Percentiles rank a stretch among this genome's conserved stretches.
Evolutionary conservation across 2,113 vertebrate species (phyloP).

Genomic region (Syngnathoides biaculeatus): DNA sequence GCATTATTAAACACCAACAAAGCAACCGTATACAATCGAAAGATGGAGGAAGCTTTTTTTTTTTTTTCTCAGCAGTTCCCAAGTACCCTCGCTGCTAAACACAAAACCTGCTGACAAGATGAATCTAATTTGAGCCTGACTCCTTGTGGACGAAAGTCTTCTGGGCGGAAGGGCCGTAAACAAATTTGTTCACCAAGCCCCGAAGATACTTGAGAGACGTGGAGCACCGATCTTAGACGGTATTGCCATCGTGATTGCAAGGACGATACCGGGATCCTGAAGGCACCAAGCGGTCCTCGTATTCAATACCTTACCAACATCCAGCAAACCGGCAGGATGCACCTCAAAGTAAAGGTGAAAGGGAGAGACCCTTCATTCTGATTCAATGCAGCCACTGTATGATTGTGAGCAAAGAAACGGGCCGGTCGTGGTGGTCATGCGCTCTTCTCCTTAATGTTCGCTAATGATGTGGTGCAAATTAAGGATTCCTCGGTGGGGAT

Average conservation of each 20-base stretch:
- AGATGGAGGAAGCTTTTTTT: not conserved
- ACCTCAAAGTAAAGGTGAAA: too few relatives aligned
- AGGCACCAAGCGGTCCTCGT: not conserved
- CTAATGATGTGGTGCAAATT: constrained; percentile 4
- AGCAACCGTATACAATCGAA: not conserved
- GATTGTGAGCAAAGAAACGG: not conserved
- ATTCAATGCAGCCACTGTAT: not conserved
- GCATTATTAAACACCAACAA: not conserved
- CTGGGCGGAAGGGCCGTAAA: not conserved
- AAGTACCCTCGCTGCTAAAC: not conserved
- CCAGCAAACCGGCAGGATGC: not conserved
- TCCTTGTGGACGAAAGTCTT: not conserved
- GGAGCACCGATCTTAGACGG: not conserved
- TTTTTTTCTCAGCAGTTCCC: not conserved
- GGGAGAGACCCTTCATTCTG: not conserved
- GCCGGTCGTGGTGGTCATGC: not conserved
- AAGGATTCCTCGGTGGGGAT: constrained; percentile 1
- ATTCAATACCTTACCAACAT: not conserved
- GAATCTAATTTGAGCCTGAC: not conserved
- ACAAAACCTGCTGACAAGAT: too few relatives aligned
- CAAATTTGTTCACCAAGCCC: not conserved
- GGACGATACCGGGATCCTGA: not conserved
- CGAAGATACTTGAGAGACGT: not conserved
- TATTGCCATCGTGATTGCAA: too few relatives aligned
- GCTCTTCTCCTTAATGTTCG: constrained; percentile 1